Conservation (phyloP, 2,113 vertebrate genomes). For the Chaetodon trifascialis region DNA sequence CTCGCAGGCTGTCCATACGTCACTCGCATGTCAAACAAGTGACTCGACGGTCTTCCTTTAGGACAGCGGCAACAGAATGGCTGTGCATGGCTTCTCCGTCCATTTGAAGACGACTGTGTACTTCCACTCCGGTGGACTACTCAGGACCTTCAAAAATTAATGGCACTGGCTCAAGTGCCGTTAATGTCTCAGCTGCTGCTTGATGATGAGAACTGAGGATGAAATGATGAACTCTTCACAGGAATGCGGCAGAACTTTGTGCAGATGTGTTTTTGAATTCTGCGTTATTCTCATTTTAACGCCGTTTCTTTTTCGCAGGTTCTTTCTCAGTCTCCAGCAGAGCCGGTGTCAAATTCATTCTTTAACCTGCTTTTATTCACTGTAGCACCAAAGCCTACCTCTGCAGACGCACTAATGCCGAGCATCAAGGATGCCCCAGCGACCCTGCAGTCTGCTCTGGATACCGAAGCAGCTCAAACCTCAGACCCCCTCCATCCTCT, state of each 20-base stretch:
- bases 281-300: slow-evolving; percentile 37
- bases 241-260: not conserved
- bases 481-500: slow-evolving; percentile 11
- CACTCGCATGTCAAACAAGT: slow-evolving; percentile 56
- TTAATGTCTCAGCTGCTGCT: slow-evolving; percentile 70
- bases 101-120: slow-evolving; percentile 77
- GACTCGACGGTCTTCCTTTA: slow-evolving; percentile 8
- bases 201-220: not conserved
- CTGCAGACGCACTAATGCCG: slow-evolving; percentile 70
- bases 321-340: slow-evolving; percentile 42
- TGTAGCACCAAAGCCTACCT: slow-evolving; percentile 76
- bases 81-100: slow-evolving; percentile 76
- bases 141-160: slow-evolving; percentile 80
- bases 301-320: slow-evolving; percentile 58
- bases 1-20: not conserved
- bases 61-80: slow-evolving; percentile 5
- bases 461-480: slow-evolving; percentile 39
- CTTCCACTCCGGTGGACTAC: slow-evolving; percentile 77
- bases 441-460: slow-evolving; percentile 40
- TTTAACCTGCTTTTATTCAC: slow-evolving; percentile 79
- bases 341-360: slow-evolving; percentile 37
- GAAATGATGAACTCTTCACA: not conserved
- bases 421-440: slow-evolving; percentile 67
- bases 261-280: not conserved
- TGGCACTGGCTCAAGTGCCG: slow-evolving; percentile 60